Base-by-base conservation (phyloP, 2,888 invertebrate species). In the Spisula solida region DNA sequence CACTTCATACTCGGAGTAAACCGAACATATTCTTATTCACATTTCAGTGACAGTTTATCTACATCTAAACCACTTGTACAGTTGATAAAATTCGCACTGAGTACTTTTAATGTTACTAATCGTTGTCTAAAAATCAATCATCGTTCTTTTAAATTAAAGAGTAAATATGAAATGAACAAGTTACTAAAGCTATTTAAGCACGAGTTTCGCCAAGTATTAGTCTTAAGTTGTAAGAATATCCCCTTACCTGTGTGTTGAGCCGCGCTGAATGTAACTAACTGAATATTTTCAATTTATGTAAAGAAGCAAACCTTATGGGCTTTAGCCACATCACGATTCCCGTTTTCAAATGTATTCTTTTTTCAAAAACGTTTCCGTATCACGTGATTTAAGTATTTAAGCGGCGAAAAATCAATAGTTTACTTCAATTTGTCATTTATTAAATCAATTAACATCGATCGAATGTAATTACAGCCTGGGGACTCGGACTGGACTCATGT, bases 361-460 rank as follows among this genome's bases (percentile, higher is more conserved):
- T 70, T 75, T 34, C 31, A 12, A 31, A 34, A 25, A 25, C 60
- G 31, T 75, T 75, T 75, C 75, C 75, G 75, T 31, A 34, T 75
- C 75, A 75, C 75, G 75, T 75, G 75, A 75, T 31, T 16, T 14
- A 75, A 75, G 29, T 75, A 34, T 34, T 34, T 34, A 31, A 14
- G 31, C 16, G 75, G 14, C 31, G 75, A 75, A 75, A 75, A 75
- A 75, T 75, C 75, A 75, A 75, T 83, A 83, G 51, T 83, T 82
- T 75, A 51, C 48, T 75, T 25, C 14, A 70, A 85, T 55, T n/a
- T 85, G 85, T 85, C 85, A 85, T 51, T 75, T 41, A 47, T 29
- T 51, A 56, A 79, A 85, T 85, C 78, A 79, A 85, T 85, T 85
- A 85, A 70, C 51, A 79, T 29, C 78, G 1, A 56, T 85, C 48